A percentile compares a stretch with the other conserved stretches of the same genome.
Conservation (phyloP, 2,888 invertebrate genomes). For the Dinocampus coccinellae region DNA sequence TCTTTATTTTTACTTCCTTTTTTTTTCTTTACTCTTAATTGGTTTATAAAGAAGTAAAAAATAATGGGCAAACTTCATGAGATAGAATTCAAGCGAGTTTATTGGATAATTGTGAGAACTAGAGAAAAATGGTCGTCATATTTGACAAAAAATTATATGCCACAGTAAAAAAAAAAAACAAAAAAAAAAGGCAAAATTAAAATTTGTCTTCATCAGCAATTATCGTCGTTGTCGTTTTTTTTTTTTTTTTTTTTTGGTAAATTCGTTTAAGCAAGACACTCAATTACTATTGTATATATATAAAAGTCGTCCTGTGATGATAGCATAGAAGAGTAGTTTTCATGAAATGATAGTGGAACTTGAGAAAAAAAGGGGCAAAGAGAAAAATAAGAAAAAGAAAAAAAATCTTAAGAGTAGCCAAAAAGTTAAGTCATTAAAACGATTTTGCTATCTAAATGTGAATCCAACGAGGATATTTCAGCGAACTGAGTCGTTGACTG, state of each 20-base stretch:
- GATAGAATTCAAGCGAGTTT: background rate
- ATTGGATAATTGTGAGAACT: background rate
- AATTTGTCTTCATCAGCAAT: background rate
- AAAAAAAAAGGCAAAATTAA: background rate
- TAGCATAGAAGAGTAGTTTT: background rate
- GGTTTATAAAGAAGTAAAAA: background rate
- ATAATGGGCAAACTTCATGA: background rate
- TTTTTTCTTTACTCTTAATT: background rate
- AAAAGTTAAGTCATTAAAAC: constrained; percentile 52
- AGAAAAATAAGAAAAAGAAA: constrained; percentile 22
- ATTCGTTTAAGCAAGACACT: background rate
- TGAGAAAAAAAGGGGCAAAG: background rate
- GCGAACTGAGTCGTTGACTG: constrained; percentile 15
- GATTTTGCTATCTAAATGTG: constrained; percentile 56
- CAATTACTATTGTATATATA: background rate
- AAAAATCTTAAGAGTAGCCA: constrained; percentile 34
- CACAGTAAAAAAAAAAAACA: background rate
- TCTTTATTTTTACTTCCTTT: background rate
- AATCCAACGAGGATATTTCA: constrained; percentile 55
- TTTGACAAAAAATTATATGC: background rate
- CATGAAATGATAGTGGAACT: background rate
- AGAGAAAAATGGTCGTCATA: background rate
- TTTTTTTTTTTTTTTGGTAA: background rate
- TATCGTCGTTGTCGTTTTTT: no score
- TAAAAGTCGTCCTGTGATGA: background rate